These are phyloP conservation scores for Macropodus opercularis DNA, from an alignment of 2,797 vertebrate genomes.

Conservation along the genomic window DNA sequence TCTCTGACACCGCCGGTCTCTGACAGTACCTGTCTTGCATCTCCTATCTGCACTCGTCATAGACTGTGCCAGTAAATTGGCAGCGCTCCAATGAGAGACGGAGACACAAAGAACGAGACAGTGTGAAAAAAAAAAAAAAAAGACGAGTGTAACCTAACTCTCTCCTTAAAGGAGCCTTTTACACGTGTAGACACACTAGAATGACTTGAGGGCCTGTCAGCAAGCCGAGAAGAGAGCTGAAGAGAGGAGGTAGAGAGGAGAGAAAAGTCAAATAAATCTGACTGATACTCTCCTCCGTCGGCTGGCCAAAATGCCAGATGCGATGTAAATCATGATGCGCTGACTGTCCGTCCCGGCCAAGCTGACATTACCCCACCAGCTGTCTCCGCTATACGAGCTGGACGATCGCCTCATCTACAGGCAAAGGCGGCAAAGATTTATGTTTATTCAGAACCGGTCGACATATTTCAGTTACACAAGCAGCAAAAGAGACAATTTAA, in stretches of 20 bases:
- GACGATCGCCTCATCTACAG: conserved; percentile 76
- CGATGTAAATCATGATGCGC: conserved; percentile 80
- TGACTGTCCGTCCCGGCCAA: conserved; percentile 74
- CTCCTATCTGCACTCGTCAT: conserved; percentile 48
- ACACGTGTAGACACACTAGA: conserved; percentile 79
- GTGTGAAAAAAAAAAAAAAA: conserved; percentile 25
- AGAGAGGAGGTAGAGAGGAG: conserved; percentile 64
- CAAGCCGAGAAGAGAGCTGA: conserved; percentile 60
- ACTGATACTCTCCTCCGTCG: conserved; percentile 79
- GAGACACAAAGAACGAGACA: conserved; percentile 21
- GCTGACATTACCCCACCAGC: conserved; percentile 80
- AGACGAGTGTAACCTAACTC: conserved; percentile 55
- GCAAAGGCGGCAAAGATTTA: conserved; percentile 74
- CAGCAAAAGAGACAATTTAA: conserved; percentile 70
- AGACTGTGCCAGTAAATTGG: conserved; percentile 71
- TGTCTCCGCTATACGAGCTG: conserved; percentile 77
- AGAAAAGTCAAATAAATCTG: conserved; percentile 85
- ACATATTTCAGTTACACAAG: conserved; percentile 83
- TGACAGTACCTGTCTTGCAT: conserved; percentile 37
- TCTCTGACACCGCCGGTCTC: conserved; percentile 42
- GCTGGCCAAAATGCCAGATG: conserved; percentile 82
- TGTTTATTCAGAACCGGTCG: conserved; percentile 82
- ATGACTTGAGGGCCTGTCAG: conserved; percentile 84
- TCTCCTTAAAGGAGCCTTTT: conserved; percentile 71
- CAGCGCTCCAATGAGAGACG: conserved; percentile 60